phyloP scores from a whole-genome alignment of 1,140 invertebrate species.

The Wasmannia auropunctata region DNA sequence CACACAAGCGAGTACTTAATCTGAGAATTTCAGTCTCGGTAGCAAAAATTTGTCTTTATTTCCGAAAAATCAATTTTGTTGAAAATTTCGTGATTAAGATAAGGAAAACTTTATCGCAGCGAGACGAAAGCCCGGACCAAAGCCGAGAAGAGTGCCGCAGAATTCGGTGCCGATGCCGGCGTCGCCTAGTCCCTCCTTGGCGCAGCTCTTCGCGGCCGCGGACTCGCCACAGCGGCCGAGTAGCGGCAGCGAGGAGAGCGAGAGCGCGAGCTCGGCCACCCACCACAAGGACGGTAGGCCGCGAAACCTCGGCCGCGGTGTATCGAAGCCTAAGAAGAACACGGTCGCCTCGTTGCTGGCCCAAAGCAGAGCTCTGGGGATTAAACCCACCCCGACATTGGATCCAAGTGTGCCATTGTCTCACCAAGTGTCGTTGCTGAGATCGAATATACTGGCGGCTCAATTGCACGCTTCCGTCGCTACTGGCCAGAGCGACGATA shows the following conservation, averaged over 20 bases:
- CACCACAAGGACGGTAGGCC: constrained; percentile 90
- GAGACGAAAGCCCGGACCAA: constrained; percentile 90
- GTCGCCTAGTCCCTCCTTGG: constrained; percentile 85
- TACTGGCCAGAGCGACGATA: constrained; percentile 84
- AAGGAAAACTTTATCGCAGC: constrained; percentile 81
- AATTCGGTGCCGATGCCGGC: constrained; percentile 85
- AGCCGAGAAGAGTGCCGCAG: constrained; percentile 89
- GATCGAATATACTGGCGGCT: constrained; percentile 87
- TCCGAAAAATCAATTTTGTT: not conserved
- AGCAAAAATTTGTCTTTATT: not conserved
- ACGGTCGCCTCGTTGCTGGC: constrained; percentile 94
- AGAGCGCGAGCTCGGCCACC: constrained; percentile 84
- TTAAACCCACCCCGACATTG: constrained; percentile 87
- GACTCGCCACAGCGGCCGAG: constrained; percentile 87
- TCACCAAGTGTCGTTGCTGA: constrained; percentile 87
- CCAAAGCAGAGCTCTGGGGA: constrained; percentile 92
- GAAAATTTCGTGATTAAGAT: not conserved
- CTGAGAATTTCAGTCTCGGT: not conserved
- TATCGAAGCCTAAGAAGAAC: constrained; percentile 96
- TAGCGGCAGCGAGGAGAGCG: constrained; percentile 89
- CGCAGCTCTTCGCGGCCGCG: constrained; percentile 86
- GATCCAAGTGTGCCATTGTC: constrained; percentile 86
- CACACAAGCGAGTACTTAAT: not conserved
- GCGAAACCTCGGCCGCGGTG: constrained; percentile 92
- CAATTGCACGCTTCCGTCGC: constrained; percentile 85